Evolutionary conservation across 2,113 vertebrate genomes (phyloP).

Genomic region (Cottus gobio): DNA sequence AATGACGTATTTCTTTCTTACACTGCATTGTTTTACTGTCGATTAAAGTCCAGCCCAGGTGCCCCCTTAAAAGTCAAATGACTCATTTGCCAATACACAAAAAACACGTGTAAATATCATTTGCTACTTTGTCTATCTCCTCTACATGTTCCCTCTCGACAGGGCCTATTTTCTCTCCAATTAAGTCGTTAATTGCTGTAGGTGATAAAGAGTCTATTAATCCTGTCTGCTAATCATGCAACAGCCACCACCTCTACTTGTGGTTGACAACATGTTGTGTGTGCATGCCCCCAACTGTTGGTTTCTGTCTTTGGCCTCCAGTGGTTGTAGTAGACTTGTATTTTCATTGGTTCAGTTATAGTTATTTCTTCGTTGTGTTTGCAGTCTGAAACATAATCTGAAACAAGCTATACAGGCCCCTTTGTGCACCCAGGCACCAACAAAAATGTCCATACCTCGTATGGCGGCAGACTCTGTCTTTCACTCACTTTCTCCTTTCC

Average conservation of each 20-base stretch:
- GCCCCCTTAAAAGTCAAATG: neutral
- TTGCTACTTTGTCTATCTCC: conserved; percentile 11
- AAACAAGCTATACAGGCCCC: neutral
- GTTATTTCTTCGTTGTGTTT: neutral
- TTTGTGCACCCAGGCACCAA: conserved; percentile 1
- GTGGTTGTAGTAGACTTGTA: neutral
- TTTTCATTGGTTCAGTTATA: neutral
- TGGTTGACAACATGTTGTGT: conserved; percentile 23
- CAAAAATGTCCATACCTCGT: conserved; percentile 7
- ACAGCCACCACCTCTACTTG: conserved; percentile 37
- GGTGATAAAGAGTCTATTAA: conserved; percentile 78
- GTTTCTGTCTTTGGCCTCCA: conserved; percentile 23
- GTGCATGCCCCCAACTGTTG: conserved; percentile 4
- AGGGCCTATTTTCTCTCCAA: conserved; percentile 70
- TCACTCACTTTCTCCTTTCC: neutral
- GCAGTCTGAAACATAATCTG: conserved; percentile 2
- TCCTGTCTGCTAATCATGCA: conserved; percentile 70
- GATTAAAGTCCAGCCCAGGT: neutral
- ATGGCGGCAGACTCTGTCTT: conserved; percentile 17
- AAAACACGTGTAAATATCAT: neutral
- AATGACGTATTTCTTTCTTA: neutral
- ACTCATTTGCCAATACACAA: neutral
- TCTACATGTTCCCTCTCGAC: conserved; percentile 27
- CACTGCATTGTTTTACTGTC: neutral
- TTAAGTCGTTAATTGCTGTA: conserved; percentile 74